Base-by-base conservation (phyloP, 2,113 vertebrate genomes). In the Cyprinodon brontotheroides region DNA sequence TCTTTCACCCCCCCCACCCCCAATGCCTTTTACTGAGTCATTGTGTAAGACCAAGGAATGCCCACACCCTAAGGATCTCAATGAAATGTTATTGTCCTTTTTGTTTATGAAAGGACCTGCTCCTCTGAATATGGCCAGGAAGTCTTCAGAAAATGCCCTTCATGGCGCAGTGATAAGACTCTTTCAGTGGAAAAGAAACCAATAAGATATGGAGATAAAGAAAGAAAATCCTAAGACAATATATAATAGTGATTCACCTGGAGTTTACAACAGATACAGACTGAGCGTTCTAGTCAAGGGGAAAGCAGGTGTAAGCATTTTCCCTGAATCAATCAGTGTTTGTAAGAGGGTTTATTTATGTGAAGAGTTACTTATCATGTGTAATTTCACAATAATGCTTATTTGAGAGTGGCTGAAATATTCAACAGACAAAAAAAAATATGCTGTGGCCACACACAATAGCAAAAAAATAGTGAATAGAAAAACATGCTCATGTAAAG, bases 201-300 rank as follows among this genome's bases (percentile, higher is more conserved):
- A 72, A 83, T 81, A 29, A 65, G 67, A 86, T 70, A 70, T 78
- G 68, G 79, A 81, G 89, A 84, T 69, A 87, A 86, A 89, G 65
- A 67, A 10, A 72, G 78, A 87, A 91, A 89, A 88, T 85, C 84
- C 78, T 89, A 74, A 88, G 88, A 91, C 91, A 92, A 93, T 92
- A 93, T 93, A 89, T 86, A 84, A 89, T 86, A 88, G 83, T 90
- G 89, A 92, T 91, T 92, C 87, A 88, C 88, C 84, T 72, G 69
- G 68, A 86, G 81, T 85, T 90, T 83, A 88, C 80, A 78, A 81
- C 75, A 65, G 88, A 93, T 91, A 89, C 67, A 81, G 68, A 87
- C 89, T 88, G 85, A 84, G 89, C 91, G 64, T 81, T 76, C 67
- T 85, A 90, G 80, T 92, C 87, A 87, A 89, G 88, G 86, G 83